phyloP scores from a whole-genome alignment of 2,888 invertebrate species.

The Silvanus unidentatus region DNA sequence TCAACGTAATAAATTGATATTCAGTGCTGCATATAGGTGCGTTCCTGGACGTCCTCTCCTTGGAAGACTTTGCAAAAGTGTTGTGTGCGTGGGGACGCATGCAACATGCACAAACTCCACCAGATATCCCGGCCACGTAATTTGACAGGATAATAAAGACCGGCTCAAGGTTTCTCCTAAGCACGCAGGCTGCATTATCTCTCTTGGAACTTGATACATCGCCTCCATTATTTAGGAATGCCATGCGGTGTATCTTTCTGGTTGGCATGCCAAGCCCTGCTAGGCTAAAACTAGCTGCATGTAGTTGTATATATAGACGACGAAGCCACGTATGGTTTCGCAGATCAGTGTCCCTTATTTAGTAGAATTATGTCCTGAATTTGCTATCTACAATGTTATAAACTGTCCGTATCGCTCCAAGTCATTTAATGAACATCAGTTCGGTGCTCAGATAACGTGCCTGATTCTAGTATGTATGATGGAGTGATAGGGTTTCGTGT shows the following conservation, averaged over 20 bases:
- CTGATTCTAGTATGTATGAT: no score
- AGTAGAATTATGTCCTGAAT: slow-evolving; percentile 10
- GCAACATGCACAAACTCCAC: no score
- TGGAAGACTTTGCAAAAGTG: no score
- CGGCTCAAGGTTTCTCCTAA: slow-evolving; percentile 37
- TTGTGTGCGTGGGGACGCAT: not conserved
- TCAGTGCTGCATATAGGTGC: no score
- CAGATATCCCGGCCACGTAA: slow-evolving; percentile 24
- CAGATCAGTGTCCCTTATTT: slow-evolving; percentile 10
- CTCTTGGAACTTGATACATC: slow-evolving; percentile 33
- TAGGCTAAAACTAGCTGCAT: no score
- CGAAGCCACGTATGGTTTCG: slow-evolving; percentile 8
- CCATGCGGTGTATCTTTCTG: slow-evolving; percentile 15
- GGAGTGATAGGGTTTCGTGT: no score
- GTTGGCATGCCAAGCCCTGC: no score
- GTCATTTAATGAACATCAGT: no score
- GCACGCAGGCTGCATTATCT: slow-evolving; percentile 39
- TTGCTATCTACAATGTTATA: slow-evolving; percentile 7
- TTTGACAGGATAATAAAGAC: slow-evolving; percentile 44
- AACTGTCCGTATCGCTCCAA: no score
- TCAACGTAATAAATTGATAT: no score
- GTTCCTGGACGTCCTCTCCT: no score
- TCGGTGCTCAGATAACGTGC: no score
- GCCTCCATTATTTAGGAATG: slow-evolving; percentile 40
- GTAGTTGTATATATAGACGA: not conserved